Evolutionary conservation across 1,140 invertebrate genomes (phyloP).

Genomic region (Euglossa dilemma): DNA sequence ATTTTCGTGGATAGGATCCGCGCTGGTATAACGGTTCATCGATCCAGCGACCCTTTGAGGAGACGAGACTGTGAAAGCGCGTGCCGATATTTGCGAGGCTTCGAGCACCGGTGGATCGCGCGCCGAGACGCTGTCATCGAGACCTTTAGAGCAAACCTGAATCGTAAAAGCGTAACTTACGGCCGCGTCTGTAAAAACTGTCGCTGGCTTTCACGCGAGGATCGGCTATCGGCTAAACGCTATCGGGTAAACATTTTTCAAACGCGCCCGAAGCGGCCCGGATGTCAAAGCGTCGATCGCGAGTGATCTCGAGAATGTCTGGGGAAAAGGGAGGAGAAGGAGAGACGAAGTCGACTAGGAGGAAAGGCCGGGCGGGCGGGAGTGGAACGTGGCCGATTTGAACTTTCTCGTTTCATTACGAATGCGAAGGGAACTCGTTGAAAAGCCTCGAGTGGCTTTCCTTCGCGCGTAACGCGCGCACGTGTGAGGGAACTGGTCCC

Average conservation of each 20-base stretch:
- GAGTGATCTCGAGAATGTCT: background rate
- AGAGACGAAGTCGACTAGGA: background rate
- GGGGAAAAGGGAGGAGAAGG: too few relatives aligned
- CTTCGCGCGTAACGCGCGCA: background rate
- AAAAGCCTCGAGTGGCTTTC: background rate
- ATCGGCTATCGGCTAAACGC: background rate
- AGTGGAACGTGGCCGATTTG: background rate
- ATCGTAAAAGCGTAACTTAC: background rate
- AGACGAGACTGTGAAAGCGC: background rate
- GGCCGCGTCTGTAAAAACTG: background rate
- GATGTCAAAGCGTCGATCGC: background rate
- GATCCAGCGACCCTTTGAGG: background rate
- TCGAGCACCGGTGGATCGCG: background rate
- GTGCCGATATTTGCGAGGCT: background rate
- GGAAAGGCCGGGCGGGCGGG: too few relatives aligned
- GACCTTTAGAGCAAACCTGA: background rate
- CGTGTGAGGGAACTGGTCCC: background rate
- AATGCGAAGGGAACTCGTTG: background rate
- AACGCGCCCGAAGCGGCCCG: too few relatives aligned
- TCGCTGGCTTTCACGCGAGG: too few relatives aligned
- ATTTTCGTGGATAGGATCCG: background rate
- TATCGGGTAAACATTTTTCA: background rate
- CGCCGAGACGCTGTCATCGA: background rate
- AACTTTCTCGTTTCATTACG: conserved; percentile 6
- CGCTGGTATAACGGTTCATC: background rate